These are phyloP conservation scores for Salarias fasciatus DNA, from an alignment of 2,797 vertebrate genomes.

Conservation along the genomic window DNA sequence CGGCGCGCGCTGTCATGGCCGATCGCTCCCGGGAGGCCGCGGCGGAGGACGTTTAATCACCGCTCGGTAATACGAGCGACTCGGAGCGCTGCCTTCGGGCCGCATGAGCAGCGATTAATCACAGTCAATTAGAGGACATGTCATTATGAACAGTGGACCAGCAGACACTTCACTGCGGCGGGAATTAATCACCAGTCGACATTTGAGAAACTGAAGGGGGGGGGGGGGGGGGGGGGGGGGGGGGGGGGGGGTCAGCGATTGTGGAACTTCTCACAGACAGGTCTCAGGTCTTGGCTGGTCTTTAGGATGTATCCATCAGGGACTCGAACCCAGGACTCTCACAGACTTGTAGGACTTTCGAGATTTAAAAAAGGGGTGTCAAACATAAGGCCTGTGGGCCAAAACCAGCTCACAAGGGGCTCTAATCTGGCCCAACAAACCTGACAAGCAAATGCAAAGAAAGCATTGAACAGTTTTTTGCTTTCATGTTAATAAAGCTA, in stretches of 20 bases:
- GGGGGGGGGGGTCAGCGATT: conserved; percentile 19
- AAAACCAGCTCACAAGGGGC: too few relatives aligned
- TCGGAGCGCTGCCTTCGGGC: conserved; percentile 59
- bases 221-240: conserved; percentile 9
- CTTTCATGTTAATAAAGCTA: too few relatives aligned
- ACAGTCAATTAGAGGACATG: conserved; percentile 69
- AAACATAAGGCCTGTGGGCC: too few relatives aligned
- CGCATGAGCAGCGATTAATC: conserved; percentile 74
- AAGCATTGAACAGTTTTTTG: too few relatives aligned
- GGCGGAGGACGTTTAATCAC: conserved; percentile 66
- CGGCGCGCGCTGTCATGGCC: conserved; percentile 59
- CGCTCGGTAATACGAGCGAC: conserved; percentile 54
- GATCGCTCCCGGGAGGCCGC: conserved; percentile 23
- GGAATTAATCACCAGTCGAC: conserved; percentile 54
- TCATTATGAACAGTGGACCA: conserved; percentile 52
- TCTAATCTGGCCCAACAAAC: too few relatives aligned
- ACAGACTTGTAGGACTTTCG: too few relatives aligned
- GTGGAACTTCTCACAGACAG: too few relatives aligned
- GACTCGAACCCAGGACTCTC: too few relatives aligned
- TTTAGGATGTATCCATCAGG: too few relatives aligned
- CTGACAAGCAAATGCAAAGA: too few relatives aligned
- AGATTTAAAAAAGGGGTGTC: too few relatives aligned
- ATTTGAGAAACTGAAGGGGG: conserved; percentile 25
- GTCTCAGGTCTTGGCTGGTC: too few relatives aligned
- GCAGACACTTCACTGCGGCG: conserved; percentile 55